A percentile compares a stretch with the other conserved stretches of the same genome.
Conservation (phyloP, 2,113 vertebrate species). For the Pseudorasbora parva region DNA sequence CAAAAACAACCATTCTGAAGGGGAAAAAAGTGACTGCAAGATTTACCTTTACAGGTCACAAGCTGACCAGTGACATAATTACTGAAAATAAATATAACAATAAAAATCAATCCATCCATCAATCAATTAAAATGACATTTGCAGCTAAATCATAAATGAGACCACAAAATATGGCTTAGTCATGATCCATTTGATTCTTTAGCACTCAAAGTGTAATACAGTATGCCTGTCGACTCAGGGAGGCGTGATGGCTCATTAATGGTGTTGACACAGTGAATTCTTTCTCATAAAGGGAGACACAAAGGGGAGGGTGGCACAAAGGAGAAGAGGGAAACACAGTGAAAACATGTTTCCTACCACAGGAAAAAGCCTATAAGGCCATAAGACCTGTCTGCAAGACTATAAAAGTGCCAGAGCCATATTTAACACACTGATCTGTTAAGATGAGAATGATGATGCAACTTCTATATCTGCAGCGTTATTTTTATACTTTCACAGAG, state of each 20-base stretch:
- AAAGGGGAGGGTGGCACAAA: conserved; percentile 14
- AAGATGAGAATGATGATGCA: conserved; percentile 36
- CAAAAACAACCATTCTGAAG: conserved; percentile 21
- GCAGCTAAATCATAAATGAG: conserved; percentile 13
- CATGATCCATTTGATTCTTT: conserved; percentile 46
- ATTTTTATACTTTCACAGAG: background rate
- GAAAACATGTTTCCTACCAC: conserved; percentile 40
- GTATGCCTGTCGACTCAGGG: conserved; percentile 20
- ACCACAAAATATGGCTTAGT: conserved; percentile 28
- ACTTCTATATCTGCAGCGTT: background rate
- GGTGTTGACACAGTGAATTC: conserved; percentile 37
- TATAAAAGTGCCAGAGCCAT: conserved; percentile 2
- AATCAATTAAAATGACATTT: background rate
- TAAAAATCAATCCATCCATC: background rate
- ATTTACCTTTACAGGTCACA: background rate
- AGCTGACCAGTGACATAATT: background rate
- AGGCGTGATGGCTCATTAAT: conserved; percentile 36
- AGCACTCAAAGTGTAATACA: conserved; percentile 26
- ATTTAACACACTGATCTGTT: conserved; percentile 36
- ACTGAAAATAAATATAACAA: background rate
- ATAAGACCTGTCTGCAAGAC: conserved; percentile 13
- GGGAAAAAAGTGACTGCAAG: background rate
- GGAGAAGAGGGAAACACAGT: conserved; percentile 36
- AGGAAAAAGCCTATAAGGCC: conserved; percentile 26
- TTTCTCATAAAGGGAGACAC: conserved; percentile 35